A percentile compares a stretch with the other conserved stretches of the same genome.
phyloP scores from a whole-genome alignment of 2,888 invertebrate species.

The Oegoconia quadripuncta region DNA sequence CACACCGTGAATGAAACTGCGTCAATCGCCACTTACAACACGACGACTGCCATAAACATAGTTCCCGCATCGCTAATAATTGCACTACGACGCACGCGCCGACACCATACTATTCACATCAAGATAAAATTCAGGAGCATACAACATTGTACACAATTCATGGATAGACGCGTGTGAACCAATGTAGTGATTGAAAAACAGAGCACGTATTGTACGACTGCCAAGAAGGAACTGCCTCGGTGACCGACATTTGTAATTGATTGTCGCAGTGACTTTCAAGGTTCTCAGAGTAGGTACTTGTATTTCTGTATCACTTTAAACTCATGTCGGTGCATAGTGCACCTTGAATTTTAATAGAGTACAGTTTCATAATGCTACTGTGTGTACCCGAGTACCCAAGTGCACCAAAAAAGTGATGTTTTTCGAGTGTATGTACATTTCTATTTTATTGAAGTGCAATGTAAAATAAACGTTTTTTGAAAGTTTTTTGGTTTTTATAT shows the following conservation, averaged over 20 bases:
- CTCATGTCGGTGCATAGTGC: not conserved
- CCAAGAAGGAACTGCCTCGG: conserved; percentile 19
- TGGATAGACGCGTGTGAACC: conserved; percentile 18
- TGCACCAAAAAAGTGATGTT: too few species aligned
- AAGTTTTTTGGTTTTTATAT: too few species aligned
- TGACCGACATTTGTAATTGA: conserved; percentile 5
- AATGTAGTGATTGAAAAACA: conserved; percentile 19
- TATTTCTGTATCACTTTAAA: too few species aligned
- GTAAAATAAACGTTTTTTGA: too few species aligned
- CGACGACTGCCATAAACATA: not conserved
- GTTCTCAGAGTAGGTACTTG: conserved; percentile 1
- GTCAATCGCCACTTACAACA: not conserved
- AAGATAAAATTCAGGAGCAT: not conserved
- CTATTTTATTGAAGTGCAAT: too few species aligned
- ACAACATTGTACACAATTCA: conserved; percentile 7
- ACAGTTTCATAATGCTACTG: too few species aligned
- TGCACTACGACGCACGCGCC: not conserved
- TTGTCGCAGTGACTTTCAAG: conserved; percentile 4
- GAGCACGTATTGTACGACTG: conserved; percentile 32
- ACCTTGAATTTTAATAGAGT: too few species aligned
- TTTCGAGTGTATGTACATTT: too few species aligned
- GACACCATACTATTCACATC: not conserved
- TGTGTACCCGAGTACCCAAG: too few species aligned
- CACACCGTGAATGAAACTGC: not conserved
- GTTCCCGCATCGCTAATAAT: not conserved